Conservation (phyloP, 2,888 invertebrate genomes). For the Patella caerulea region DNA sequence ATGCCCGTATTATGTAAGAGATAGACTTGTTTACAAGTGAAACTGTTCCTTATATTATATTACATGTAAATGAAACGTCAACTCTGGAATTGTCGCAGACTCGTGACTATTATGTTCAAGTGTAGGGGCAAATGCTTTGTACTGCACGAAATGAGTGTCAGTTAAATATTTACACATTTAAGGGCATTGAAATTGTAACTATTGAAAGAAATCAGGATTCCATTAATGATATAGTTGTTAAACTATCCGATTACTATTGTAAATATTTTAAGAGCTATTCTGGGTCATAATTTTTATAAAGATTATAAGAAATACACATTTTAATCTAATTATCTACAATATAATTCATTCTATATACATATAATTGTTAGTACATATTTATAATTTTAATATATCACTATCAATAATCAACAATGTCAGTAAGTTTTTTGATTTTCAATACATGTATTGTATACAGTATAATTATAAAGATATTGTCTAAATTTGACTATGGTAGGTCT, state of each 20-base stretch:
- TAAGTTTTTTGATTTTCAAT: too few species aligned
- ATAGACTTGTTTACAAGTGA: background rate
- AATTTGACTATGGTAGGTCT: too few species aligned
- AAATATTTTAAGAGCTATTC: background rate
- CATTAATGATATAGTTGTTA: background rate
- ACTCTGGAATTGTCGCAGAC: background rate
- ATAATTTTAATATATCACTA: too few species aligned
- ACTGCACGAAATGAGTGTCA: background rate
- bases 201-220: background rate
- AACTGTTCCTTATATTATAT: background rate
- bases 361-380: background rate
- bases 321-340: too few species aligned
- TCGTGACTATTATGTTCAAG: background rate
- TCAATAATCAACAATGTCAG: too few species aligned
- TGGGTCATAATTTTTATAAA: background rate
- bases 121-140: background rate
- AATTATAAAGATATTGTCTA: background rate
- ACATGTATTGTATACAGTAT: background rate
- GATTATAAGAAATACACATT: background rate
- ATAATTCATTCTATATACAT: background rate
- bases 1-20: background rate
- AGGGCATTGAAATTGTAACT: background rate
- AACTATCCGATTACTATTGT: background rate
- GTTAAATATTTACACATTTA: background rate
- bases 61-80: background rate